Conservation (phyloP, 2,797 vertebrate species). For the Hippocampus kuda region DNA sequence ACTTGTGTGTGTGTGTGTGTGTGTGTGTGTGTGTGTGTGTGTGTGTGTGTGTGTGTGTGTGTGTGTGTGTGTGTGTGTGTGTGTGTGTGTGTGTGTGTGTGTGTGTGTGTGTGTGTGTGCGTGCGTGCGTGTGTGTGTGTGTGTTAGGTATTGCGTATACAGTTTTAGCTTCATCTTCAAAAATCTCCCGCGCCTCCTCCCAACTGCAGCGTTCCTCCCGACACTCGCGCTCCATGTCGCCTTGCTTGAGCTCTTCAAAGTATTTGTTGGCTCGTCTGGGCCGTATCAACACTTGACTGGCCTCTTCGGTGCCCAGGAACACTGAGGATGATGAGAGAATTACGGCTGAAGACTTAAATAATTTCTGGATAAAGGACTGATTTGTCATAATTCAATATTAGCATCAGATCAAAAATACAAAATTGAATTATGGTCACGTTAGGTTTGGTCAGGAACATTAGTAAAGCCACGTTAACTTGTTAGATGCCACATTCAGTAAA, state of each 20-base stretch:
- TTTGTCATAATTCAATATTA: too few relatives aligned
- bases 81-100: too few relatives aligned
- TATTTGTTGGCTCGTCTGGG: slow-evolving; percentile 73
- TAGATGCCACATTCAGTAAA: neutral
- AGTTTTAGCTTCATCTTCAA: slow-evolving; percentile 73
- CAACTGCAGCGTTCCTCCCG: slow-evolving; percentile 74
- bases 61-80: too few relatives aligned
- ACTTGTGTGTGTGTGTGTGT: too few relatives aligned
- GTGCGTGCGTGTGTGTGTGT: neutral
- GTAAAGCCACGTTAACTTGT: neutral
- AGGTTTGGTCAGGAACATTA: neutral
- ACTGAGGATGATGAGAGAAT: slow-evolving; percentile 55
- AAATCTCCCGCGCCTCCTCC: slow-evolving; percentile 89
- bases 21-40: too few relatives aligned
- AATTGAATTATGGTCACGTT: neutral
- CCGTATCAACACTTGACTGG: slow-evolving; percentile 68
- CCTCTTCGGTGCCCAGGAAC: slow-evolving; percentile 68
- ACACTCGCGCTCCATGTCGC: slow-evolving; percentile 87
- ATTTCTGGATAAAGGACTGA: neutral
- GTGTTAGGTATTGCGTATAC: slow-evolving; percentile 46
- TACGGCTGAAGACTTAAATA: neutral
- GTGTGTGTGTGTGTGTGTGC: neutral
- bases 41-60: too few relatives aligned
- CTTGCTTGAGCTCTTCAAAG: slow-evolving; percentile 74
- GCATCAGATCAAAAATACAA: neutral